Conservation (phyloP, 35 echinoderm and acorn worm genomes). For the Eucidaris tribuloides region DNA sequence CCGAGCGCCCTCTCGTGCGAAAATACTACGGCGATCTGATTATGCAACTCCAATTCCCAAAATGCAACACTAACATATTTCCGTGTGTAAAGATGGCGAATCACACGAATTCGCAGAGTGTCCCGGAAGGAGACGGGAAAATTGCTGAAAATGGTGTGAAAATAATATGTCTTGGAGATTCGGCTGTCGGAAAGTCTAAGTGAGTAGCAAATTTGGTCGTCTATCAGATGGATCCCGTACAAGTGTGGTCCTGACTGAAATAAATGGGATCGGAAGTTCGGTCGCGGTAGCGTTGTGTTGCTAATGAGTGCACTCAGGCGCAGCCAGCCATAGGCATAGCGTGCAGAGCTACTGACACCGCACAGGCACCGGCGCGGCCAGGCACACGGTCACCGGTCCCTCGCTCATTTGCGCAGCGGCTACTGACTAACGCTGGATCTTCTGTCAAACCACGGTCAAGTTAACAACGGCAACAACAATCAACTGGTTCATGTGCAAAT, state of each 20-base stretch:
- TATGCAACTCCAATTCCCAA: conserved; percentile 1
- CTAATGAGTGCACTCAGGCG: neutral
- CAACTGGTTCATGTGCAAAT: no score
- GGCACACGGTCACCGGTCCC: no score
- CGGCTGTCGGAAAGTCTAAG: conserved; percentile 77
- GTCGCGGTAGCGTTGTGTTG: neutral
- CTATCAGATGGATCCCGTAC: neutral
- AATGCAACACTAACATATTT: conserved; percentile 56
- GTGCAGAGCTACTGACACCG: neutral
- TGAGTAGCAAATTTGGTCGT: conserved; percentile 47
- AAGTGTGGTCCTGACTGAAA: no score
- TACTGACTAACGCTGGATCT: no score
- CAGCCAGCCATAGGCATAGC: neutral
- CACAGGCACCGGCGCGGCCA: no score
- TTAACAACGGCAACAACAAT: no score
- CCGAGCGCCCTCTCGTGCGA: neutral
- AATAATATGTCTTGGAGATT: conserved; percentile 77
- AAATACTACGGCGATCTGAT: neutral
- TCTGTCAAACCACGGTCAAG: no score
- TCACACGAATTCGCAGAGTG: conserved; percentile 9
- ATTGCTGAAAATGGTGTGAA: conserved; percentile 61
- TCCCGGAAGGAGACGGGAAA: conserved; percentile 61
- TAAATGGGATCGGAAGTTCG: no score
- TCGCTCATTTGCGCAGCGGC: no score
- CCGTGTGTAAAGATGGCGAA: conserved; percentile 59